phyloP scores from a whole-genome alignment of 2,113 vertebrate species.

The Odontesthes bonariensis region DNA sequence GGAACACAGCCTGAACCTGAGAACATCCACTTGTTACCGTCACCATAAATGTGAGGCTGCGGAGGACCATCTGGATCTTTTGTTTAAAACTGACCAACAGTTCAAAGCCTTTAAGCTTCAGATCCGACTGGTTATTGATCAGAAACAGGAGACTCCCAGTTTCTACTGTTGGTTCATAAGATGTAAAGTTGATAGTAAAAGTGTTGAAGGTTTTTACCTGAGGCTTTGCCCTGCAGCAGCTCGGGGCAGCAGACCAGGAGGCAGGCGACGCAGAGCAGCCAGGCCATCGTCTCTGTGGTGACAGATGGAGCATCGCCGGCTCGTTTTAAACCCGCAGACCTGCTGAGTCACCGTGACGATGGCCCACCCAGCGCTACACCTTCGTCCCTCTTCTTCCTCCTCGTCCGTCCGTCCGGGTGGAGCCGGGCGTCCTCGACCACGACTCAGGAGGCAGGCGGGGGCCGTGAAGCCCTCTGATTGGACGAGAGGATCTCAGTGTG shows the following conservation, averaged over 20 bases:
- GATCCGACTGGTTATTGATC: too few relatives aligned
- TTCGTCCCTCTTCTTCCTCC: conserved; percentile 27
- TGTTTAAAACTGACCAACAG: too few relatives aligned
- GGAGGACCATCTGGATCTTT: too few relatives aligned
- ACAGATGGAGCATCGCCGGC: not conserved
- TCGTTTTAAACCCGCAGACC: conserved; percentile 54
- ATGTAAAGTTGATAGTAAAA: too few relatives aligned
- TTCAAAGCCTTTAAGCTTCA: too few relatives aligned
- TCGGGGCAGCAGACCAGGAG: conserved; percentile 43
- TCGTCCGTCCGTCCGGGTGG: not conserved
- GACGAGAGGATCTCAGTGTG: conserved; percentile 26
- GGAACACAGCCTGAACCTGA: too few relatives aligned
- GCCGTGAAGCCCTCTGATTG: conserved; percentile 42
- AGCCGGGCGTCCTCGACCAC: conserved; percentile 43
- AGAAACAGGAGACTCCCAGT: too few relatives aligned
- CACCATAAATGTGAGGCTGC: too few relatives aligned
- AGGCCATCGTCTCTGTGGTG: conserved; percentile 54
- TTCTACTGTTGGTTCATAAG: too few relatives aligned
- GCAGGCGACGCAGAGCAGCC: conserved; percentile 39
- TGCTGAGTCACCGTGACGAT: conserved; percentile 66
- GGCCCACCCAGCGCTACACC: not conserved
- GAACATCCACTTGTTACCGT: too few relatives aligned
- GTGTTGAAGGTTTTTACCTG: conserved; percentile 45
- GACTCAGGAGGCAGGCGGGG: not conserved
- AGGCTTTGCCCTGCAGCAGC: conserved; percentile 56